Conservation (phyloP, 2,797 vertebrate species). For the Cynodonichthys magdalenae region DNA sequence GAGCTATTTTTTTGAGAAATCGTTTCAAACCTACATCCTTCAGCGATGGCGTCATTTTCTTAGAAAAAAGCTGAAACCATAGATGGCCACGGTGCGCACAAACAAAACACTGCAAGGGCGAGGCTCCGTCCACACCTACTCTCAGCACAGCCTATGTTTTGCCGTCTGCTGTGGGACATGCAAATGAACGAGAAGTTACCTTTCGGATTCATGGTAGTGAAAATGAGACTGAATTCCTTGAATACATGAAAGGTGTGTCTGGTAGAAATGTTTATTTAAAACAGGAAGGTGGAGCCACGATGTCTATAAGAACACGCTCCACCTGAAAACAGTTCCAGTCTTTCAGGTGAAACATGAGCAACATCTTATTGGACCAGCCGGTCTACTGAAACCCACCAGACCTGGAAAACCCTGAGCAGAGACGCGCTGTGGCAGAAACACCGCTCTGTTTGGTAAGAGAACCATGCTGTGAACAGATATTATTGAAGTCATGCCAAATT, state of each 20-base stretch:
- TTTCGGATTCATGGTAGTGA: not conserved
- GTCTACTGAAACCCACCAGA: constrained; percentile 2
- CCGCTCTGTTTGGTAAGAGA: not conserved
- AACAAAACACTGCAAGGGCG: constrained; percentile 21
- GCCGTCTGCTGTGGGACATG: not conserved
- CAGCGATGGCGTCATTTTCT: not conserved
- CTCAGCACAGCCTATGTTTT: not conserved
- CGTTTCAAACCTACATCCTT: not conserved
- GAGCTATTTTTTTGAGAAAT: not conserved
- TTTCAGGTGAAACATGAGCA: not conserved
- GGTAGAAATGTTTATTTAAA: not conserved
- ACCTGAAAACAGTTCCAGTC: constrained; percentile 2
- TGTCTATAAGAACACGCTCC: not conserved
- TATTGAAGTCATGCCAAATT: not conserved
- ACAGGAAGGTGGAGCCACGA: constrained; percentile 14
- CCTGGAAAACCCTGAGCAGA: not conserved
- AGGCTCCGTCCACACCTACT: constrained; percentile 2
- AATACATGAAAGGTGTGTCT: constrained; percentile 14
- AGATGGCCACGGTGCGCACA: not conserved
- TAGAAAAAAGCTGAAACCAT: not conserved
- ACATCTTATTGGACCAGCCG: not conserved
- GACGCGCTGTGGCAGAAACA: constrained; percentile 25
- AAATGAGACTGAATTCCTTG: not conserved
- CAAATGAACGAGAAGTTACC: not conserved
- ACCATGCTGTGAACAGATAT: not conserved